Evolutionary conservation across 2,888 invertebrate genomes (phyloP).

Genomic region (Lucinisca nassula): DNA sequence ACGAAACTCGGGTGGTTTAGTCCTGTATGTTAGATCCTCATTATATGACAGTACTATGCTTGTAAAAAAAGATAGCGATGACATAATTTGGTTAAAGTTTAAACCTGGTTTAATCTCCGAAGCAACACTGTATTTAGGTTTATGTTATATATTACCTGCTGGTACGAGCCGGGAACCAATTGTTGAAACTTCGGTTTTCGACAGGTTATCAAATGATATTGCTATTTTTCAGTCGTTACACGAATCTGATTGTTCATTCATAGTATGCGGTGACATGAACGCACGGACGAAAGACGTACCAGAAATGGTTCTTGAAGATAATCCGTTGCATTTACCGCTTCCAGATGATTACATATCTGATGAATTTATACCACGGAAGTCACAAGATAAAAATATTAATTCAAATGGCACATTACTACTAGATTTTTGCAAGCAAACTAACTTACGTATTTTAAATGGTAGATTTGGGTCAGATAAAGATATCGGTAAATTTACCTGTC

Average conservation of each 20-base stretch:
- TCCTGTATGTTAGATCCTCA: too few relatives aligned
- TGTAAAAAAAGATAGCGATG: too few relatives aligned
- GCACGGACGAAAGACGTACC: not conserved
- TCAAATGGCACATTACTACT: slow-evolving; percentile 18
- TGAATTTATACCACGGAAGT: not conserved
- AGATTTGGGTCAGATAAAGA: slow-evolving; percentile 4
- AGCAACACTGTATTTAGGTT: too few relatives aligned
- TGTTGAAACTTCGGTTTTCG: not conserved
- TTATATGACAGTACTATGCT: too few relatives aligned
- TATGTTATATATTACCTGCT: not conserved
- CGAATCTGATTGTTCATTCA: not conserved
- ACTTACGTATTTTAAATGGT: slow-evolving; percentile 35
- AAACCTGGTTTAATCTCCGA: too few relatives aligned
- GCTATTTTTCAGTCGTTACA: not conserved
- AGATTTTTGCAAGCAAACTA: slow-evolving; percentile 29
- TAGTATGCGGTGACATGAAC: not conserved
- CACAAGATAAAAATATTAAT: slow-evolving; percentile 20
- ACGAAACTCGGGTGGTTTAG: too few relatives aligned
- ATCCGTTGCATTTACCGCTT: slow-evolving; percentile 3
- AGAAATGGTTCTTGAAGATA: slow-evolving; percentile 7
- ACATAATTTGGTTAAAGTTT: too few relatives aligned
- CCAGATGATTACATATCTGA: not conserved
- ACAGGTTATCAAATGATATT: not conserved
- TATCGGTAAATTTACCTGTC: slow-evolving; percentile 29
- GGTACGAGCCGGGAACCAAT: not conserved